A percentile compares a stretch with the other conserved stretches of the same genome.
Evolutionary conservation across 2,797 vertebrate species (phyloP).

Genomic region (Artibeus jamaicensis): DNA sequence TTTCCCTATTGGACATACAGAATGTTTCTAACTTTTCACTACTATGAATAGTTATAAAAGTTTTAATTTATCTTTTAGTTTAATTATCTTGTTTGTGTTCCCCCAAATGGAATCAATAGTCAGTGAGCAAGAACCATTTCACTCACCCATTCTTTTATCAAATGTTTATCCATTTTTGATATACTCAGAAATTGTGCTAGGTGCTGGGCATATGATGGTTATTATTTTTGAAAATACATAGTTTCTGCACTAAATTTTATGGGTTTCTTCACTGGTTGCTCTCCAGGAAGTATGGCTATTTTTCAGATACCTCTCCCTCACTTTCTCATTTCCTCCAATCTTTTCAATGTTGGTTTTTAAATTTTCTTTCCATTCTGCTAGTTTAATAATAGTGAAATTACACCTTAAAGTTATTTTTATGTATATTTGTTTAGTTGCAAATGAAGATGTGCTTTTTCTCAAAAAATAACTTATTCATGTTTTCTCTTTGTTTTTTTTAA

Average conservation of each 20-base stretch:
- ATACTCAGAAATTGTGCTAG: background rate
- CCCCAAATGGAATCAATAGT: background rate
- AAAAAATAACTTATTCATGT: background rate
- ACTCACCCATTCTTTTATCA: background rate
- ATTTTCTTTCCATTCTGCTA: background rate
- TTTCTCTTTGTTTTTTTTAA: constrained; percentile 4
- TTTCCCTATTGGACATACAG: background rate
- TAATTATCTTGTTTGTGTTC: background rate
- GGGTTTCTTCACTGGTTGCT: background rate
- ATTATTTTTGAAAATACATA: background rate
- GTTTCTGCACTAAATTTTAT: background rate
- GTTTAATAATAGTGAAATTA: background rate
- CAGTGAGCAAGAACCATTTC: background rate
- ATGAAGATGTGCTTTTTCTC: background rate
- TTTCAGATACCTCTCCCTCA: background rate
- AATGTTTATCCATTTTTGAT: constrained; percentile 12
- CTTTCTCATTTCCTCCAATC: background rate
- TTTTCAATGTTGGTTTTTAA: background rate
- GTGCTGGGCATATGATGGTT: background rate
- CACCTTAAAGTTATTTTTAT: background rate
- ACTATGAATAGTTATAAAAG: background rate
- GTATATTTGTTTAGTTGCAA: background rate
- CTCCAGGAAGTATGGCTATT: background rate
- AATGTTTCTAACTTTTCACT: background rate
- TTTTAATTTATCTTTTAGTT: background rate